phyloP scores from a whole-genome alignment of 2,888 invertebrate genomes.

The Drosophila melanocephala region DNA sequence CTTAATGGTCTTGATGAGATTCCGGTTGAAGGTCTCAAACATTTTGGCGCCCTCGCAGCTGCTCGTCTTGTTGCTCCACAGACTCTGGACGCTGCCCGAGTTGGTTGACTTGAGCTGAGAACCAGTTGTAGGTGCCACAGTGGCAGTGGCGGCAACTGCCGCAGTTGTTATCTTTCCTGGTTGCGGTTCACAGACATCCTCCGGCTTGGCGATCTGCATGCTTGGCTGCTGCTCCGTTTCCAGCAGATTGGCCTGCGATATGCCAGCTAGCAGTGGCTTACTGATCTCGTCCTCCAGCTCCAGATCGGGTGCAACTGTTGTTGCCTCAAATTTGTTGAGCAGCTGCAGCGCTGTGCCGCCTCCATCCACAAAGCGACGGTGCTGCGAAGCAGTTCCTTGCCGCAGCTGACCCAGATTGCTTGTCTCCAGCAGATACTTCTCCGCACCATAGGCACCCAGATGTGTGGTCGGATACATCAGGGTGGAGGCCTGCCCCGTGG shows the following conservation, averaged over 20 bases:
- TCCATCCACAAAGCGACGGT: conserved; percentile 80
- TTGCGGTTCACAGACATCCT: conserved; percentile 66
- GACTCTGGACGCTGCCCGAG: conserved; percentile 84
- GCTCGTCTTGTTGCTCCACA: conserved; percentile 85
- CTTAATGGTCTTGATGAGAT: conserved; percentile 85
- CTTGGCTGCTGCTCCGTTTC: conserved; percentile 35
- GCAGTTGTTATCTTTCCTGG: conserved; percentile 53
- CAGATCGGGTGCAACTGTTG: conserved; percentile 15
- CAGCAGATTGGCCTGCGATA: conserved; percentile 62
- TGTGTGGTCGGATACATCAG: conserved; percentile 77
- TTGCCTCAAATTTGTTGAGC: conserved; percentile 67
- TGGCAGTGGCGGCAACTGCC: conserved; percentile 17
- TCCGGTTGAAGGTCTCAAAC: conserved; percentile 85
- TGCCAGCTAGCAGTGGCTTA: conserved; percentile 76
- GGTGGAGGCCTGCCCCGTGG: conserved; percentile 64
- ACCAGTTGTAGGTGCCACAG: conserved; percentile 16
- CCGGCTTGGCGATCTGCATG: conserved; percentile 47
- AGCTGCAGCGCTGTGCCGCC: conserved; percentile 82
- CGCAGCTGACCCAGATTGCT: conserved; percentile 68
- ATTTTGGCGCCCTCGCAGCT: conserved; percentile 85
- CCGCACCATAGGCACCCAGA: conserved; percentile 74
- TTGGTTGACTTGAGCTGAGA: conserved; percentile 73
- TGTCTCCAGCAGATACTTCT: conserved; percentile 77
- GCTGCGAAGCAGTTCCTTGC: conserved; percentile 55
- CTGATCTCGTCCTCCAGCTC: conserved; percentile 76